Evolutionary conservation across 2,113 vertebrate species (phyloP), one percentile per base, ranked within the genome.

Genomic region (Pagrus major): DNA sequence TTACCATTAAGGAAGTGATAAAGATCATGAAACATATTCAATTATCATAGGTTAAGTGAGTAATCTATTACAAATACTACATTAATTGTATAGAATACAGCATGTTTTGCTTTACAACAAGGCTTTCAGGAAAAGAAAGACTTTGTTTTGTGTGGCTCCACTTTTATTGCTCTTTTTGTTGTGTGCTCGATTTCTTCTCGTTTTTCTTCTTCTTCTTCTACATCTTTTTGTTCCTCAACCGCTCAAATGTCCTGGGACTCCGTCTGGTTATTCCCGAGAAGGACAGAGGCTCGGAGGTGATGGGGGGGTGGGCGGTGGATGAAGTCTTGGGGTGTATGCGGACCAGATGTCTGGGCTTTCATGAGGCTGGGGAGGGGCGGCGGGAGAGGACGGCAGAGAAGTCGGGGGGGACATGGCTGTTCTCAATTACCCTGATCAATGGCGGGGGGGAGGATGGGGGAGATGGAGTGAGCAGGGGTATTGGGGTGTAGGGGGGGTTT

Each of bases 371-470:
- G 83, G 88, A 80, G 83, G 89, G 90, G 88, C 61, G 59, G 70
- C 0, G 5, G n/a, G 69, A 80, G 89, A 78, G 83, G 44, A 58
- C 85, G 83, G 84, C 68, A 58, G 0, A n/a, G 85, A 80, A 83
- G 75, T 83, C 72, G 78, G 46, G 60, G 46, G 60, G 87, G 87
- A 70, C 71, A 89, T 91, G 63, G 88, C 96, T 98, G 97, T 95
- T 97, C 94, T 92, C 96, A 96, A 97, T 98, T 97, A 97, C 95
- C 91, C 93, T 96, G 96, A 96, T 97, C 93, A 93, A 89, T 92
- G 86, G 87, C 80, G 78, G 83, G 33, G 74, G 23, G 56, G 15
- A 1, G 44, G 46, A 10, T 51, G n/a, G 29, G 67, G 71, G 55
- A 46, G 42, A 12, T 83, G n/a, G 79, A 71, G 74, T 39, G 82